phyloP scores from a whole-genome alignment of 2,888 invertebrate genomes.

The Gryllus longicercus region DNA sequence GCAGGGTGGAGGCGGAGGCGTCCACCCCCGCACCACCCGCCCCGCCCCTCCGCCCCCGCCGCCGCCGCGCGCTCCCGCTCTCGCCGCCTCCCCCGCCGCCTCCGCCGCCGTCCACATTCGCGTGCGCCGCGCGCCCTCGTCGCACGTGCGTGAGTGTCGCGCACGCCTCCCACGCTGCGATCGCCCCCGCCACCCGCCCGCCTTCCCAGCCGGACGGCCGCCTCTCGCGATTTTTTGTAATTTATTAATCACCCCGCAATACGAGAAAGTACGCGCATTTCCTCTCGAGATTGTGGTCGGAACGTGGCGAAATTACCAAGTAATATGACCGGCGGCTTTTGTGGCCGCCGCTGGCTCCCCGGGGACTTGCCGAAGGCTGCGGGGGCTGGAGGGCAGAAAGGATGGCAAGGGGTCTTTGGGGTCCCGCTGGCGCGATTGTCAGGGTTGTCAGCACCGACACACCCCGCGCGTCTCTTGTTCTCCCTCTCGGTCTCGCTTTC shows the following conservation, averaged over 20 bases:
- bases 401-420: no score
- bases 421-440: no score
- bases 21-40: no score
- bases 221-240: neutral
- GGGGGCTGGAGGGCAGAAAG: neutral
- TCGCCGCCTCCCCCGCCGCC: neutral
- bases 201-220: neutral
- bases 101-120: neutral
- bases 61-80: neutral
- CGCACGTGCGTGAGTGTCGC: neutral
- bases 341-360: neutral
- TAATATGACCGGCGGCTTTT: neutral
- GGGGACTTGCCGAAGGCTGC: neutral
- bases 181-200: neutral
- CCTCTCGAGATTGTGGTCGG: neutral
- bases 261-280: neutral
- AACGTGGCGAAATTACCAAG: neutral
- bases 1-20: no score
- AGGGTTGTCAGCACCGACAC: no score
- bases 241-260: neutral
- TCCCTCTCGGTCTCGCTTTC: no score
- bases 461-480: no score
- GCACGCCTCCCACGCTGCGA: neutral
- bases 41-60: no score
- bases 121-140: neutral